These are phyloP conservation scores for Semnornis frantzii DNA, from an alignment of 2,113 vertebrate species.

Conservation along the genomic window DNA sequence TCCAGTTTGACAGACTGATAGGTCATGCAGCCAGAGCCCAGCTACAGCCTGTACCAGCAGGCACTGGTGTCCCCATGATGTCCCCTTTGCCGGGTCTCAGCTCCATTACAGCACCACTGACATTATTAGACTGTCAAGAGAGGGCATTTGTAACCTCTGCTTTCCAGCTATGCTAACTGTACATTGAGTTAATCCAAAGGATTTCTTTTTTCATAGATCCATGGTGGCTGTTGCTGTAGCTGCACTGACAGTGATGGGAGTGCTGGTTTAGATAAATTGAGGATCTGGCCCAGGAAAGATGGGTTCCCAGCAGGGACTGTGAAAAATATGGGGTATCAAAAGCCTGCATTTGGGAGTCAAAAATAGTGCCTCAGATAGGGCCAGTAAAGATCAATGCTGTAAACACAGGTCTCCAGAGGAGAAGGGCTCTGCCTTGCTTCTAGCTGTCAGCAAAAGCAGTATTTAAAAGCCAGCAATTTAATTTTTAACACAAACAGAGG, in stretches of 20 bases:
- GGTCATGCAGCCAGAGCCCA: not conserved
- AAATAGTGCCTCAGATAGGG: not conserved
- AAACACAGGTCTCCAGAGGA: not conserved
- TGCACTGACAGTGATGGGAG: not conserved
- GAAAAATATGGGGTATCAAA: not conserved
- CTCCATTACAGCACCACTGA: not conserved
- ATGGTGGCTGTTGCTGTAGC: not conserved
- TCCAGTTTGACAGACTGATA: not conserved
- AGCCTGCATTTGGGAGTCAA: not conserved
- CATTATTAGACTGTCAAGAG: not conserved
- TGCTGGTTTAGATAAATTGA: not conserved
- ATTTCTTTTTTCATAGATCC: not conserved
- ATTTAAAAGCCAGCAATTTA: not conserved
- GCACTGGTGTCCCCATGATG: not conserved
- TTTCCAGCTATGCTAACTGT: not conserved
- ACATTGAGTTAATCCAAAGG: not conserved
- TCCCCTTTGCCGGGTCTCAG: not conserved
- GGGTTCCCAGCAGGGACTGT: not conserved
- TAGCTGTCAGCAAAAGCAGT: not conserved
- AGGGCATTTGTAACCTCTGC: not conserved
- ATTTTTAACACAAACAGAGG: slow-evolving; percentile 18
- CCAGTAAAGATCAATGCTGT: not conserved
- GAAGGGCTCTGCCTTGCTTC: not conserved
- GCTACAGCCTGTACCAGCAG: not conserved
- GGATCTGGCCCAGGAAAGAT: not conserved